A percentile compares a stretch with the other conserved stretches of the same genome.
Evolutionary conservation across 1,140 invertebrate genomes (phyloP).

Genomic region (Drosophila kohkoa): DNA sequence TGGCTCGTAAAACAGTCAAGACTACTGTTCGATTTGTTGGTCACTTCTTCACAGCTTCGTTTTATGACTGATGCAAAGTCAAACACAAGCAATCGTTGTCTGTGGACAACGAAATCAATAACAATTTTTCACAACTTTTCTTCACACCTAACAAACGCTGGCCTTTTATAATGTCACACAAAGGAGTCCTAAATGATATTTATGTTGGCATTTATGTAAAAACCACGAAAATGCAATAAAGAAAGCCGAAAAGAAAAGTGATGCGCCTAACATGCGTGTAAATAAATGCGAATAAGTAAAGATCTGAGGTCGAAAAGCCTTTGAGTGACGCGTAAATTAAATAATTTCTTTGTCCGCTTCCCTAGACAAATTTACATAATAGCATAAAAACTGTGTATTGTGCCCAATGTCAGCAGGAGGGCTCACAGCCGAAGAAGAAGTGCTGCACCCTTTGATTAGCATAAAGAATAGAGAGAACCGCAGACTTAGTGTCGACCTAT

Average conservation of each 20-base stretch:
- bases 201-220: slow-evolving; percentile 73
- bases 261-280: slow-evolving; percentile 71
- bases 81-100: slow-evolving; percentile 26
- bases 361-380: slow-evolving; percentile 66
- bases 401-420: slow-evolving; percentile 56
- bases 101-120: slow-evolving; percentile 62
- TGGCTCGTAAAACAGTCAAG: slow-evolving; percentile 44
- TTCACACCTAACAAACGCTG: slow-evolving; percentile 46
- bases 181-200: slow-evolving; percentile 72
- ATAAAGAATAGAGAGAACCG: slow-evolving; percentile 27
- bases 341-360: slow-evolving; percentile 72
- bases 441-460: slow-evolving; percentile 46
- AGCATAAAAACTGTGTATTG: slow-evolving; percentile 52
- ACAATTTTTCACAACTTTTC: slow-evolving; percentile 74
- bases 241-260: slow-evolving; percentile 44
- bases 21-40: slow-evolving; percentile 27
- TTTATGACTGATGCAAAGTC: slow-evolving; percentile 29
- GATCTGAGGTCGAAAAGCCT: slow-evolving; percentile 18
- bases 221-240: slow-evolving; percentile 60
- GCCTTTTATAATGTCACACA: slow-evolving; percentile 58
- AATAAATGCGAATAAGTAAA: slow-evolving; percentile 75
- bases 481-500: slow-evolving; percentile 67
- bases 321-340: slow-evolving; percentile 70
- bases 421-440: neutral
- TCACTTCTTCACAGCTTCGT: slow-evolving; percentile 16